phyloP scores from a whole-genome alignment of 2,797 vertebrate genomes.

The Darevskia nairensis region DNA sequence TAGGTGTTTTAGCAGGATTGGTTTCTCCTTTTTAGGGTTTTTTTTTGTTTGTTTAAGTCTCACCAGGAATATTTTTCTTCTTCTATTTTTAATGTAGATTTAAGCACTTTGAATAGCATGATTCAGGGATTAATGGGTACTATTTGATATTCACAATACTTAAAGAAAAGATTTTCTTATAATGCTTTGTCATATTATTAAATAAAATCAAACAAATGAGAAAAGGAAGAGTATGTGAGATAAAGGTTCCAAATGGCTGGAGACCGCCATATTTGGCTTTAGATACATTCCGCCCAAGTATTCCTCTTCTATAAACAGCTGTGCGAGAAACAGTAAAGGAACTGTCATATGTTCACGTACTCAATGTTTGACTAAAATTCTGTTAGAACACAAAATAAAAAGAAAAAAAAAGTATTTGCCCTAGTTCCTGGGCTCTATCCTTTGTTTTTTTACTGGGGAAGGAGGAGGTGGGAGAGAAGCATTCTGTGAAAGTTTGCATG shows the following conservation, averaged over 20 bases:
- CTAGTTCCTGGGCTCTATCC: conserved; percentile 72
- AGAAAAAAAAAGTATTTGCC: conserved; percentile 64
- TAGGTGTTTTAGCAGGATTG: conserved; percentile 52
- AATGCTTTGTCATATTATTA: conserved; percentile 72
- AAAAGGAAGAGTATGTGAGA: neutral
- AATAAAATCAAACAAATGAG: conserved; percentile 44
- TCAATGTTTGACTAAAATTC: conserved; percentile 73
- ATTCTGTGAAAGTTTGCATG: conserved; percentile 59
- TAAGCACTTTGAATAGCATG: conserved; percentile 92
- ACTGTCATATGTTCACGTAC: conserved; percentile 65
- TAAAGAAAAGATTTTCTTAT: conserved; percentile 69
- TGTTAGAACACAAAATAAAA: conserved; percentile 79
- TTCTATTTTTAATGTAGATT: conserved; percentile 78
- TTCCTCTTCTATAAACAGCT: conserved; percentile 68
- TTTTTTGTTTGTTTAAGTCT: conserved; percentile 43
- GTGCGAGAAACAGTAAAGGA: conserved; percentile 71
- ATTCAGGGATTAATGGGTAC: conserved; percentile 85
- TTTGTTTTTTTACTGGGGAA: conserved; percentile 44
- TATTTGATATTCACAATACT: conserved; percentile 78
- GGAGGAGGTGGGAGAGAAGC: conserved; percentile 36
- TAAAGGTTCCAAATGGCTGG: conserved; percentile 46
- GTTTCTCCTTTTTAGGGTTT: neutral
- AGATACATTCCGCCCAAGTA: conserved; percentile 70
- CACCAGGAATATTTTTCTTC: conserved; percentile 69
- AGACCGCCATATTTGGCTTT: conserved; percentile 66